Evolutionary conservation across 2,888 invertebrate genomes (phyloP).

Genomic region (Dermolepida albohirtum): DNA sequence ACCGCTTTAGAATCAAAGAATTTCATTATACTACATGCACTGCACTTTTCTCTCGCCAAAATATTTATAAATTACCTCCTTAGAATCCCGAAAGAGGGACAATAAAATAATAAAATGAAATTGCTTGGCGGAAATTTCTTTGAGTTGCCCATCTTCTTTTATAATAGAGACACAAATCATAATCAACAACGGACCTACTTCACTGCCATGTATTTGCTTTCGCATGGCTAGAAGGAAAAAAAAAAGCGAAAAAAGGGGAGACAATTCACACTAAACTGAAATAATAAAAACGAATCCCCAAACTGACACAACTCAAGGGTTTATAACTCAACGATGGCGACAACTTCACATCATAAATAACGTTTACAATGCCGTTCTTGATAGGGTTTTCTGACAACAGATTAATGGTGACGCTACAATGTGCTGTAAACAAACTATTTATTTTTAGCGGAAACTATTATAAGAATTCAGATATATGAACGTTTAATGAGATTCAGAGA

Average conservation of each 20-base stretch:
- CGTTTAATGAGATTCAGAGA: too few species aligned
- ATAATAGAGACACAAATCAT: conserved; percentile 33
- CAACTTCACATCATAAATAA: conserved; percentile 42
- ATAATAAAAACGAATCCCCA: conserved; percentile 40
- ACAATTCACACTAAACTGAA: conserved; percentile 36
- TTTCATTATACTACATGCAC: background rate
- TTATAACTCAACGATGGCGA: conserved; percentile 41
- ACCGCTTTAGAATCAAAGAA: background rate
- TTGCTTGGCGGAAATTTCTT: conserved; percentile 8
- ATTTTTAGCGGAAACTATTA: too few species aligned
- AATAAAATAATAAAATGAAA: conserved; percentile 25
- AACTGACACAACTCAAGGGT: conserved; percentile 41
- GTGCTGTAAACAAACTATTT: conserved; percentile 34
- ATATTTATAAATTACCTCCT: background rate
- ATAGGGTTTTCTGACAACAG: conserved; percentile 38
- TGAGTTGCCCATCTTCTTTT: conserved; percentile 5
- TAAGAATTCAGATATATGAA: too few species aligned
- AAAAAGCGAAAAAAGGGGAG: conserved; percentile 7
- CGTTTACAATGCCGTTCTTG: conserved; percentile 38
- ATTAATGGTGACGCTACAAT: conserved; percentile 37
- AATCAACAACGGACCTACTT: conserved; percentile 19
- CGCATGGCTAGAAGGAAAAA: background rate
- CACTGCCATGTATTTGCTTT: background rate
- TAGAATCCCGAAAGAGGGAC: background rate
- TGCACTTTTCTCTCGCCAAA: too few species aligned